These are phyloP conservation scores for Xiphophorus couchianus DNA, from an alignment of 2,113 vertebrate genomes.

Conservation along the genomic window DNA sequence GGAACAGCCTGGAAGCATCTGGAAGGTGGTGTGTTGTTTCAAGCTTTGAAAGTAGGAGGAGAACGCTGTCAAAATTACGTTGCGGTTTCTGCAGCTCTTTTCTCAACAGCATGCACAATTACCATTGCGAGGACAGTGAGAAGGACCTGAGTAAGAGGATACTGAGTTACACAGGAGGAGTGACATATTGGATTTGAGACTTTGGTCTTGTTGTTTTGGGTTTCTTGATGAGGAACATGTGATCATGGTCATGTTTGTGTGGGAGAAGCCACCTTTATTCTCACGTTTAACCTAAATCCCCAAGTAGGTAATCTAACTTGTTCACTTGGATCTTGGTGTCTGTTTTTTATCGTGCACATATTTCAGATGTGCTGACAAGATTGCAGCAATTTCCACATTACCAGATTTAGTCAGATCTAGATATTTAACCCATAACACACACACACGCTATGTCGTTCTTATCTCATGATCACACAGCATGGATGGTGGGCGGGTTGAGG, in stretches of 20 bases:
- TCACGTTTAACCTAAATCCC: slow-evolving; percentile 36
- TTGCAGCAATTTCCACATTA: slow-evolving; percentile 68
- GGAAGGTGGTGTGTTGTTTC: slow-evolving; percentile 70
- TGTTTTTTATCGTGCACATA: slow-evolving; percentile 8
- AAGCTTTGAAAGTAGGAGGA: slow-evolving; percentile 53
- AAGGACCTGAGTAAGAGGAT: slow-evolving; percentile 43
- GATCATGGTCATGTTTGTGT: slow-evolving; percentile 23
- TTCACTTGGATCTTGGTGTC: slow-evolving; percentile 9
- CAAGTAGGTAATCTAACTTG: slow-evolving; percentile 27
- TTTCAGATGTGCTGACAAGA: slow-evolving; percentile 70
- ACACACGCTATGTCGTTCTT: slow-evolving; percentile 26
- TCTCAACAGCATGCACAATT: slow-evolving; percentile 67
- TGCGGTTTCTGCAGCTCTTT: slow-evolving; percentile 57
- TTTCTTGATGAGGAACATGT: slow-evolving; percentile 57
- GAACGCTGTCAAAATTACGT: slow-evolving; percentile 59
- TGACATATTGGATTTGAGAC: slow-evolving; percentile 64
- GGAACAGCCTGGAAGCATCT: slow-evolving; percentile 57
- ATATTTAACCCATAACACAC: slow-evolving; percentile 40
- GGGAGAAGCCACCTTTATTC: slow-evolving; percentile 17
- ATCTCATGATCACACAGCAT: slow-evolving; percentile 49
- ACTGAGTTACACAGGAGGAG: slow-evolving; percentile 41
- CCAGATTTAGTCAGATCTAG: slow-evolving; percentile 74
- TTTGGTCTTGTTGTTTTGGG: slow-evolving; percentile 33
- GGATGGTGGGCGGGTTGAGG: slow-evolving; percentile 24
- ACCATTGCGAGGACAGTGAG: slow-evolving; percentile 66